These are phyloP conservation scores for Scomber colias DNA, from an alignment of 2,113 vertebrate genomes.

Conservation along the genomic window DNA sequence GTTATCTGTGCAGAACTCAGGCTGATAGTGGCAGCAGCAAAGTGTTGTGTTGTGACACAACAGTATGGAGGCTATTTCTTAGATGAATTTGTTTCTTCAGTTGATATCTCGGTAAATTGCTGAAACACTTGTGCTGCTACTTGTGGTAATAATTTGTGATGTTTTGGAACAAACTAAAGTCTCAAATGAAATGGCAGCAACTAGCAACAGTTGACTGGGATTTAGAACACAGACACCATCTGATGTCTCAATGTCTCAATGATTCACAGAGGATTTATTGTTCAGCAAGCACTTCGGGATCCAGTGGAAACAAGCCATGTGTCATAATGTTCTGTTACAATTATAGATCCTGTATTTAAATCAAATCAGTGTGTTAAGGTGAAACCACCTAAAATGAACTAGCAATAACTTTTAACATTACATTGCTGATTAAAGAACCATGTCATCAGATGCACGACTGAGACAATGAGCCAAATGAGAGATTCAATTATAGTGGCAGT, in stretches of 20 bases:
- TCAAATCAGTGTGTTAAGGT: background rate
- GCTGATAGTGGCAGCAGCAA: background rate
- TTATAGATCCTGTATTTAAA: conserved; percentile 10
- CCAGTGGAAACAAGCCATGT: background rate
- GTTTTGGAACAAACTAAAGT: conserved; percentile 22
- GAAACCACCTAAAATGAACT: background rate
- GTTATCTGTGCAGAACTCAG: conserved; percentile 13
- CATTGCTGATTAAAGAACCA: background rate
- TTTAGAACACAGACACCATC: conserved; percentile 28
- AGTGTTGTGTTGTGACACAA: background rate
- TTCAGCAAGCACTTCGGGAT: conserved; percentile 16
- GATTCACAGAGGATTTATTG: conserved; percentile 41
- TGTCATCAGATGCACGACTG: background rate
- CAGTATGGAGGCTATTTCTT: conserved; percentile 5
- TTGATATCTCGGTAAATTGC: conserved; percentile 22
- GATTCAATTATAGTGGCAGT: background rate
- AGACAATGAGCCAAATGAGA: background rate
- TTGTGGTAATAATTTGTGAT: conserved; percentile 9
- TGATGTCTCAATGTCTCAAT: conserved; percentile 35
- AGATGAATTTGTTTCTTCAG: conserved; percentile 3
- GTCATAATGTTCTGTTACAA: conserved; percentile 18
- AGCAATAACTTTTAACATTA: background rate
- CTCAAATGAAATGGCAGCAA: conserved; percentile 22
- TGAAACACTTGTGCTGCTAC: background rate
- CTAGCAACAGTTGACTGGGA: conserved; percentile 15